phyloP scores from a whole-genome alignment of 2,797 vertebrate species.

The Pseudochaenichthys georgianus region DNA sequence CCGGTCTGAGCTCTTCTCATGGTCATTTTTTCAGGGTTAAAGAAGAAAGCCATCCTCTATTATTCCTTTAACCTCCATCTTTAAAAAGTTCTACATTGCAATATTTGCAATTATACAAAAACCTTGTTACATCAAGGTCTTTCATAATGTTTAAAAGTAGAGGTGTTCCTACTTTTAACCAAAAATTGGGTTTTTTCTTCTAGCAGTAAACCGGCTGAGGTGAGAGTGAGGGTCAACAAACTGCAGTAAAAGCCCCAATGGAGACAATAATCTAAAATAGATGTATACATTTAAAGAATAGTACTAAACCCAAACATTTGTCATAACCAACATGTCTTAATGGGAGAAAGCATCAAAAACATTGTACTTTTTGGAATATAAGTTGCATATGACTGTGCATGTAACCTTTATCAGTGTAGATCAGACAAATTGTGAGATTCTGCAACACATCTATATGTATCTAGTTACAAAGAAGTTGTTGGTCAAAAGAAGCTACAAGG shows the following conservation, averaged over 20 bases:
- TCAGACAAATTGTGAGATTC: neutral
- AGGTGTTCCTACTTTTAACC: neutral
- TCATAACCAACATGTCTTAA: neutral
- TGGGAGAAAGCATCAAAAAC: neutral
- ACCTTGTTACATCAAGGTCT: neutral
- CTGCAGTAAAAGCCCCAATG: neutral
- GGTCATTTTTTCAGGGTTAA: conserved; percentile 16
- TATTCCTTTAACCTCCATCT: neutral
- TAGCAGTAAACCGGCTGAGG: neutral
- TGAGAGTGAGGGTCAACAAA: neutral
- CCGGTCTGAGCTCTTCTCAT: conserved; percentile 15
- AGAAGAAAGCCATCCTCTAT: conserved; percentile 9
- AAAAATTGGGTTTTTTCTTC: neutral
- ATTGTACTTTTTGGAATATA: neutral
- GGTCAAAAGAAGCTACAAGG: too few relatives aligned
- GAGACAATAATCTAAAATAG: neutral
- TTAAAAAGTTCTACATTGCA: neutral
- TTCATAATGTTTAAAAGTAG: neutral
- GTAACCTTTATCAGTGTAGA: neutral
- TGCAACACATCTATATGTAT: too few relatives aligned
- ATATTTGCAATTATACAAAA: neutral
- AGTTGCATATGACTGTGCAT: neutral
- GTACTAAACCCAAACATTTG: neutral
- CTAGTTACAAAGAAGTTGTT: too few relatives aligned
- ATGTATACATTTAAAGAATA: neutral